Conservation (phyloP, 2,113 vertebrate species). For the Anseranas semipalmata region DNA sequence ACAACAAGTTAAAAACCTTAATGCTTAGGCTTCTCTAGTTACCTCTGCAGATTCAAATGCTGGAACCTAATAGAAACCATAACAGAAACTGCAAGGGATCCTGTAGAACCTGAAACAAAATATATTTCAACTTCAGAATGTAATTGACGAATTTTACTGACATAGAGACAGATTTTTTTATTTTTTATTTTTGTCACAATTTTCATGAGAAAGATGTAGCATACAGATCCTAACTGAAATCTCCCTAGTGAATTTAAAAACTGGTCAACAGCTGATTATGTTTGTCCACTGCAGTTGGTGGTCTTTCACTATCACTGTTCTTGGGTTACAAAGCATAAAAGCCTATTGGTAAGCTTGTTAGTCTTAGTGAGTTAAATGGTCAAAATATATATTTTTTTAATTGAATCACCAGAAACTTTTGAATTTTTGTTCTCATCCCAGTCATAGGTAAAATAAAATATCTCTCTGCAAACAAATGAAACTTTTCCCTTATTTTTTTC, state of each 20-base stretch:
- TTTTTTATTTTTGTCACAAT: background rate
- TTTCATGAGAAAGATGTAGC: background rate
- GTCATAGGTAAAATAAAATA: background rate
- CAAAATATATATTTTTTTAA: background rate
- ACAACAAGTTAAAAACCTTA: background rate
- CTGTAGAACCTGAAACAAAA: background rate
- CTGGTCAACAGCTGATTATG: background rate
- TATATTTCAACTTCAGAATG: background rate
- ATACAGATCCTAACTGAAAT: background rate
- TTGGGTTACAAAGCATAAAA: background rate
- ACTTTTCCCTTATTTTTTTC: background rate
- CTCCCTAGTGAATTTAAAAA: background rate
- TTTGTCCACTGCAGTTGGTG: background rate
- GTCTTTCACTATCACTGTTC: background rate
- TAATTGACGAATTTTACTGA: background rate
- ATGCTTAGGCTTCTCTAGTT: background rate
- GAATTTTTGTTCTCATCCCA: background rate
- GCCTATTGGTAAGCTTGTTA: background rate
- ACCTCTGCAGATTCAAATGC: rapidly evolving
- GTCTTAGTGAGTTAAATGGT: background rate
- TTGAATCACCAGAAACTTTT: background rate
- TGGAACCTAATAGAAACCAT: background rate
- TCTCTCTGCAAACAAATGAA: background rate
- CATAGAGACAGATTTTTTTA: rapidly evolving
- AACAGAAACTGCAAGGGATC: background rate